Evolutionary conservation across 2,797 vertebrate species (phyloP).

Genomic region (Pseudochromis fuscus): DNA sequence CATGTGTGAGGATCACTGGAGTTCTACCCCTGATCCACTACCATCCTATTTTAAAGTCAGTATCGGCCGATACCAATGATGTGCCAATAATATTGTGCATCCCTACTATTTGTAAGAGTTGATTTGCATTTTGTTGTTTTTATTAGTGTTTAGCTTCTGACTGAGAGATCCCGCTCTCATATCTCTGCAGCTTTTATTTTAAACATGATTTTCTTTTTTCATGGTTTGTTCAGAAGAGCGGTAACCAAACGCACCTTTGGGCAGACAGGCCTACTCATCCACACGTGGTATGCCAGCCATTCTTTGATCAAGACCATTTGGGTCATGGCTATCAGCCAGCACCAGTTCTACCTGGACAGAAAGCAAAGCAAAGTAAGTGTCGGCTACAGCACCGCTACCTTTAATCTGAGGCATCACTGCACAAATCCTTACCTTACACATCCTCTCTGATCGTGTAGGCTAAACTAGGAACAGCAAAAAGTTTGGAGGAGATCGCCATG

Average conservation of each 20-base stretch:
- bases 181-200: neutral
- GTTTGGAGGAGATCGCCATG: constrained; percentile 93
- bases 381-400: neutral
- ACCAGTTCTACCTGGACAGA: constrained; percentile 99
- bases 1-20: no score
- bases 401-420: neutral
- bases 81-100: no score
- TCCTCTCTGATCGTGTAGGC: constrained; percentile 76
- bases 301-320: constrained; percentile 99
- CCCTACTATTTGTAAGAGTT: neutral
- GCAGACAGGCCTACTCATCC: constrained; percentile 97
- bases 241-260: constrained; percentile 98
- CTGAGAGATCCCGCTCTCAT: neutral
- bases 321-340: constrained; percentile 99
- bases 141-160: neutral
- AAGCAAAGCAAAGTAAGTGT: constrained; percentile 97
- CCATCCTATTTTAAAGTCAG: no score
- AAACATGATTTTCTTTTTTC: neutral
- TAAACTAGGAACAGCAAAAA: constrained; percentile 93
- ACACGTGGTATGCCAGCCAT: constrained; percentile 98
- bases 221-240: constrained; percentile 86
- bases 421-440: neutral
- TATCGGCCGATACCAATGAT: no score
- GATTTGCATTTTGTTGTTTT: constrained; percentile 6
- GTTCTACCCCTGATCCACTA: no score